A percentile compares a stretch with the other conserved stretches of the same genome.
Evolutionary conservation across 37 sponge, comb jelly and placozoan genomes (phyloP).

Genomic region (Lycopodina hypogea): DNA sequence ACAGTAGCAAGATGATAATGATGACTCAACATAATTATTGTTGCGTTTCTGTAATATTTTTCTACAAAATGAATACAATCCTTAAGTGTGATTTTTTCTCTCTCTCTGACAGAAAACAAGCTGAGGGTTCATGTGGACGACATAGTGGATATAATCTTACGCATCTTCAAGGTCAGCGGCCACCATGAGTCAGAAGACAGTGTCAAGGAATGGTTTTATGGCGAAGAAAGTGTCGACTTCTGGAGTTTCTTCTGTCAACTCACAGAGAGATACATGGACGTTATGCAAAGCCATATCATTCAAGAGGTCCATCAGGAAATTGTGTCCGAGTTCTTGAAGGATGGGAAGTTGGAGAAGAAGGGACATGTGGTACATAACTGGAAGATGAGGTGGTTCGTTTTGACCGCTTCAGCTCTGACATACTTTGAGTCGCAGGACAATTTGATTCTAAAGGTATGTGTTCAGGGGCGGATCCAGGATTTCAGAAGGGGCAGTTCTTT

Average conservation of each 20-base stretch:
- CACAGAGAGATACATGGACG: constrained; percentile 9
- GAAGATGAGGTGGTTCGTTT: constrained; percentile 62
- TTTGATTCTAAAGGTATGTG: constrained; percentile 34
- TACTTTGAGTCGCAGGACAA: constrained; percentile 56
- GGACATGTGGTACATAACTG: constrained; percentile 61
- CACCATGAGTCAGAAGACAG: constrained; percentile 10
- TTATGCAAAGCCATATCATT: constrained; percentile 3
- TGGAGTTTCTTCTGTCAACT: constrained; percentile 32
- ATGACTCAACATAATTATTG: too few relatives aligned
- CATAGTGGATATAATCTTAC: constrained; percentile 27
- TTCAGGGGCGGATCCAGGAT: too few relatives aligned
- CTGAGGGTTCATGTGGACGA: constrained; percentile 38
- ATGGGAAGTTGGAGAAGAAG: constrained; percentile 59
- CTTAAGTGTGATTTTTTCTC: neutral
- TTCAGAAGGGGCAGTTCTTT: too few relatives aligned
- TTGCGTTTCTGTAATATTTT: too few relatives aligned
- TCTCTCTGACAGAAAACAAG: constrained; percentile 3
- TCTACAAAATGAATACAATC: too few relatives aligned
- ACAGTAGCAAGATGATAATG: too few relatives aligned
- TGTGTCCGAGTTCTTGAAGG: constrained; percentile 26
- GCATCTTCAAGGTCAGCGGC: constrained; percentile 30
- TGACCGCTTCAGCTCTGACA: constrained; percentile 21
- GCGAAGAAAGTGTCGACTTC: constrained; percentile 27
- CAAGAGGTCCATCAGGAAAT: constrained; percentile 4
- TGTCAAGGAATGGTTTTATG: constrained; percentile 51